Conservation (phyloP, 2,113 vertebrate species). For the Coracopsis vasa region DNA sequence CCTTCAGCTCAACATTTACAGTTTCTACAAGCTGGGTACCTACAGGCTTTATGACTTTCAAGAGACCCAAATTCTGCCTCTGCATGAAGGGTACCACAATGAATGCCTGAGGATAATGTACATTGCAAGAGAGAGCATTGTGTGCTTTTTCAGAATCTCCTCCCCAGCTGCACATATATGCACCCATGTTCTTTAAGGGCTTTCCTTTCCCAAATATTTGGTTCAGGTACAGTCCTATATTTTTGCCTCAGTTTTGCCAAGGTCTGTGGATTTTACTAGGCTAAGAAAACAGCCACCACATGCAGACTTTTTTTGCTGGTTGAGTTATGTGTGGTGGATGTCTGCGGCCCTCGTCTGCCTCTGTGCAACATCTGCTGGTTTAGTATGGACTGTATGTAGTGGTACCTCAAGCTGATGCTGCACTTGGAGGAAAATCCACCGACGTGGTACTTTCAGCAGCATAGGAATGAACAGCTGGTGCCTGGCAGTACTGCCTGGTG, state of each 20-base stretch:
- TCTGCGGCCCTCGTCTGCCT: not conserved
- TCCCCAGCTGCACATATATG: rapidly evolving
- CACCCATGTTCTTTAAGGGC: not conserved
- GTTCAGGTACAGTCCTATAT: not conserved
- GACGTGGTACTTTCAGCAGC: not conserved
- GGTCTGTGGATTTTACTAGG: not conserved
- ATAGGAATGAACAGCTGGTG: not conserved
- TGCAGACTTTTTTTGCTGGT: not conserved
- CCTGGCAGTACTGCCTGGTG: not conserved
- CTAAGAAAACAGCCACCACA: not conserved
- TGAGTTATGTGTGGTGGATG: not conserved
- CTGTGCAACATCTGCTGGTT: not conserved
- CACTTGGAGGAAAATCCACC: not conserved
- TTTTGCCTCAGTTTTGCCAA: not conserved
- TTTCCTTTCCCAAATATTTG: not conserved
- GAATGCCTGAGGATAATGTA: not conserved
- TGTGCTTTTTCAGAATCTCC: not conserved
- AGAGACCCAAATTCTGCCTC: not conserved
- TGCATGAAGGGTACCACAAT: not conserved
- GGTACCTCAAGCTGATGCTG: not conserved
- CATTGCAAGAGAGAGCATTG: not conserved
- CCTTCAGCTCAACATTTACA: not conserved
- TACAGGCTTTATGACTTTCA: not conserved
- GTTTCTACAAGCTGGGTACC: not conserved
- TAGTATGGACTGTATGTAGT: not conserved